Evolutionary conservation across 2,888 invertebrate species (phyloP).

Genomic region (Lissonota sp.): DNA sequence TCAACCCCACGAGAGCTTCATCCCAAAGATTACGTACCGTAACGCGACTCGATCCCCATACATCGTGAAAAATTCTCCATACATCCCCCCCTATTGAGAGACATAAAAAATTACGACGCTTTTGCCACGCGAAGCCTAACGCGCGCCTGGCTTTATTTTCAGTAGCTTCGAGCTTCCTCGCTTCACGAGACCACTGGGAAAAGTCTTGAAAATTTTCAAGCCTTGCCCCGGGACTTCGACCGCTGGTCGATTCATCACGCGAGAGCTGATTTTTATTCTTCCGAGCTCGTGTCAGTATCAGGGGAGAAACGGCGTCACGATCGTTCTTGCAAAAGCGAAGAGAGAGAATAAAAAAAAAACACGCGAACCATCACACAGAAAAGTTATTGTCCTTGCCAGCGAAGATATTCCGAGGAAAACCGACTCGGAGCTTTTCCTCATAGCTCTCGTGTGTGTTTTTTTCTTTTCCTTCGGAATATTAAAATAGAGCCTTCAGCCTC

Average conservation of each 20-base stretch:
- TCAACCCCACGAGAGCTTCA: too few species aligned
- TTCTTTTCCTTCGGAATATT: slow-evolving; percentile 25
- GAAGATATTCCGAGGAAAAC: slow-evolving; percentile 6
- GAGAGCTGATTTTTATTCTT: slow-evolving; percentile 60
- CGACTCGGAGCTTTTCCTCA: slow-evolving; percentile 18
- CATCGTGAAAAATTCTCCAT: slow-evolving; percentile 4
- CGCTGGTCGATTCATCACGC: slow-evolving; percentile 60
- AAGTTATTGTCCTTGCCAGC: slow-evolving; percentile 57
- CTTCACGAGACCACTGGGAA: background rate
- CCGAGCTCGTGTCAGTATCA: slow-evolving; percentile 30
- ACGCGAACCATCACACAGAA: background rate
- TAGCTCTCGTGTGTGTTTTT: background rate
- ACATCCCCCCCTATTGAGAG: background rate
- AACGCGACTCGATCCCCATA: slow-evolving; percentile 3
- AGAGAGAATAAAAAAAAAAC: background rate
- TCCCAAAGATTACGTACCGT: background rate
- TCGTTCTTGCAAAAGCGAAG: slow-evolving; percentile 9
- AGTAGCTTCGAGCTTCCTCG: slow-evolving; percentile 9
- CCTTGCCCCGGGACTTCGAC: slow-evolving; percentile 37
- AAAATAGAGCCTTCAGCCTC: background rate
- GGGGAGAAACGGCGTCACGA: slow-evolving; percentile 23
- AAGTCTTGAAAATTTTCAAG: slow-evolving; percentile 46
- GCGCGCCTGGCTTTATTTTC: slow-evolving; percentile 31
- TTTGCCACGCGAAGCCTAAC: background rate
- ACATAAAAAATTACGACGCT: background rate